A percentile compares a stretch with the other conserved stretches of the same genome.
Conservation (phyloP, 2,113 vertebrate genomes). For the Puma concolor region DNA sequence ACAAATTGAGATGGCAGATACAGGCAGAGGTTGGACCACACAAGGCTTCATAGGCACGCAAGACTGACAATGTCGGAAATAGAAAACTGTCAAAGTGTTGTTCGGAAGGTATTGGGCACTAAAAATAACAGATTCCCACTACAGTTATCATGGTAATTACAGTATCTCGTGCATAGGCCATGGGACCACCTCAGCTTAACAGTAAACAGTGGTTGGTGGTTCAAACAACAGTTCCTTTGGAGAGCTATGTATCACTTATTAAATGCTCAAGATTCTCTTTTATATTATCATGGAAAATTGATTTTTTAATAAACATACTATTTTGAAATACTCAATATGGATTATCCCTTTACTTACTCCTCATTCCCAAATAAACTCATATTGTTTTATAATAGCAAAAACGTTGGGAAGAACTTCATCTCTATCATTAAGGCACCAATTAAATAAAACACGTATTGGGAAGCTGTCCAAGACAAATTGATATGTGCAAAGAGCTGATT, state of each 20-base stretch:
- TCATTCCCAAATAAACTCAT: neutral
- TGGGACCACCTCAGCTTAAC: neutral
- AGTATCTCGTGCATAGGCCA: neutral
- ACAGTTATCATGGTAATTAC: neutral
- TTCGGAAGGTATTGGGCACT: neutral
- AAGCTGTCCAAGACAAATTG: neutral
- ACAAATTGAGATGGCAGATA: neutral
- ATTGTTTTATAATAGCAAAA: neutral
- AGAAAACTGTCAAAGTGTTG: neutral
- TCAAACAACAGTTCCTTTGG: neutral
- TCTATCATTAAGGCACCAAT: neutral
- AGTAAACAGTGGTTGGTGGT: neutral
- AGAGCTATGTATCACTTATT: neutral
- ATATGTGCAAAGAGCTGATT: neutral
- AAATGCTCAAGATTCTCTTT: neutral
- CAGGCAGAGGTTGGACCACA: neutral
- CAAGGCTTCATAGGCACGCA: neutral
- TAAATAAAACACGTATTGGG: neutral
- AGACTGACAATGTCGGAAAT: neutral
- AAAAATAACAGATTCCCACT: neutral
- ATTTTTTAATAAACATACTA: neutral
- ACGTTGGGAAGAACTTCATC: slow-evolving; percentile 12
- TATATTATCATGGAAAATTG: neutral
- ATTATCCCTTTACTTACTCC: neutral
- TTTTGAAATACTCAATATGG: slow-evolving; percentile 11